Evolutionary conservation across 2,797 vertebrate genomes (phyloP), one percentile per base, ranked within the genome.

Genomic region (Champsocephalus gunnari): DNA sequence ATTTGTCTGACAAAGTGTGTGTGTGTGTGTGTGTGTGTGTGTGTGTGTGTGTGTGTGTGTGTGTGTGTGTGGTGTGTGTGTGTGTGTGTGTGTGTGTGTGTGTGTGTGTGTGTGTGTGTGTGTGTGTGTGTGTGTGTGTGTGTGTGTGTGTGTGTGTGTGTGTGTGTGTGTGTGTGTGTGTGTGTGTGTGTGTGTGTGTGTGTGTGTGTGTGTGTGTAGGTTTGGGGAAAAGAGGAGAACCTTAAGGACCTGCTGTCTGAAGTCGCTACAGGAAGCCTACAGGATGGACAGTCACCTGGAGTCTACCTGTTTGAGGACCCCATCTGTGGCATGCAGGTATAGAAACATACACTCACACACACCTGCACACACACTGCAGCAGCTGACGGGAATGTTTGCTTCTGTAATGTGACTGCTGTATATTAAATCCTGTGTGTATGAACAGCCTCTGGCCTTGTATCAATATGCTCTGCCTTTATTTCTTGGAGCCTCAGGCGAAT

Each of bases 221-320:
- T 98, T 61, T 99, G 97, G 96, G 98, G 98, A 0, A 98, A 97
- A 84, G 97, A 99, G n/a, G 98, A 99, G 92, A 98, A 97, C 76
- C 95, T 99, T 7, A 97, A 97, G 74, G 98, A 99, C 81, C 85
- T 99, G 68, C 91, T 99, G 74, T 97, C 98, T 0, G 98, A 99
- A 58, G 98, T 99, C 79, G 97, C 97, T 48, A 99, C 97, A 7
- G 98, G 98, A 70, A 99, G 97, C 67, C 92, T 99, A 68, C 98
- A 99, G 92, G 98, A 99, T 3, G 97, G 98, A 73, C 98, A 99
- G 88, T 98, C 98, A 38, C 98, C 98, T 2, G 98, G 98, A 60
- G 98, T 99, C 75, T 99, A 99, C 90, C 96, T 99, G 66, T 99
- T 96, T 14, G 98, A 99, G 90, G 98, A 99, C 84, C 98, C 98